Evolutionary conservation across 2,888 invertebrate genomes (phyloP), one percentile per base, ranked within the genome.

Genomic region (Drosophila pseudotalamancana): DNA sequence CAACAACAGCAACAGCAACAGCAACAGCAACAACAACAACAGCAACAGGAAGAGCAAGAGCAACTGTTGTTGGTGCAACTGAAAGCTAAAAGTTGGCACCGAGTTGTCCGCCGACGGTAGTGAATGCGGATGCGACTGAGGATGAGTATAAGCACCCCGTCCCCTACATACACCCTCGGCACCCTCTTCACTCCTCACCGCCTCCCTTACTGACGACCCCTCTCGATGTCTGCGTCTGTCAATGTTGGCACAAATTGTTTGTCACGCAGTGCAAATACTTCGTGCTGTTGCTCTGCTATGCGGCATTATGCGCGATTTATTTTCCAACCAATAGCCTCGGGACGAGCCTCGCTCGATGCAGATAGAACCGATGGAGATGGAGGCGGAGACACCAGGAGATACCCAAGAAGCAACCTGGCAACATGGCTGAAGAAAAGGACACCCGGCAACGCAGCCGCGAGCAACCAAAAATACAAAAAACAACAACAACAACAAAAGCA

Each of bases 221-320:
- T 14, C 25, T 0, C 25, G 11, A 50, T 60, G 65, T 68, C 67
- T 60, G 60, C 50, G 66, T 72, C 71, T 72, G 76, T 73, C 78
- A 74, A 78, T 80, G 84, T 76, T 75, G 81, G 85, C 87, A 90
- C 90, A 90, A 90, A 90, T 89, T 90, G 89, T 91, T 91, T 89
- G 91, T 91, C 91, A 91, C 91, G 91, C 90, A 91, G 89, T 88
- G 90, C 90, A 91, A 91, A 91, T 91, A 91, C 89, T 90, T 88
- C 91, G 91, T 91, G 91, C 88, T 90, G 88, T 89, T 90, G 90
- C 84, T 88, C 84, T 81, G 86, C 87, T 89, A 89, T 89, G 88
- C 82, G 91, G 91, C 85, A 91, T 91, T 91, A 91, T 89, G 89
- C 89, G 88, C 88, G 91, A 91, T 90, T 91, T 91, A 89, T 84